Base-by-base conservation (phyloP, 2,888 invertebrate species). In the Frankliniella intonsa region DNA sequence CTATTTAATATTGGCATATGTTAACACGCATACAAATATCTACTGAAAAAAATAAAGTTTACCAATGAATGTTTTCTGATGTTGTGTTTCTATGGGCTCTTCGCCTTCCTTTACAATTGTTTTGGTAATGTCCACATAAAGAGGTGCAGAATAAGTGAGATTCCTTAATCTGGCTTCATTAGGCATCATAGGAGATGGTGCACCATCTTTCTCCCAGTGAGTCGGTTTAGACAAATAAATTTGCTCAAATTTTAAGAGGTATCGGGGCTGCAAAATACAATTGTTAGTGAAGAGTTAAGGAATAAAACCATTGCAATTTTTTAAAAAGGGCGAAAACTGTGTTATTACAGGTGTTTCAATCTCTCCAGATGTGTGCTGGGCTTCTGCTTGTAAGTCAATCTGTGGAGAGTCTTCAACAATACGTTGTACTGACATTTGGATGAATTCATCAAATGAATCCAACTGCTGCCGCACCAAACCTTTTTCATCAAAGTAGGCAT, bases 131-230 rank as follows among this genome's bases (percentile, higher is more conserved):
- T 99, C 99, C 0, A 99, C 99, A 89, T 99, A 99, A 0, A 99
- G 90, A 0, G 99, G 99, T 0, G 99, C 99, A 0, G 99, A 98
- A 88, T 99, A 99, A 0, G 98, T 98, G 76, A 99, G 90, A 89
- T 99, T 99, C 83, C 99, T 91, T 82, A 99, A 91, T 84, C 99
- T 92, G 8, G 99, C 99, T 89, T 99, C 99, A 87, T 99, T 99
- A 0, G 99, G 99, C 98, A 99, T 99, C 98, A 99, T 98, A 83
- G 98, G 98, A 83, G 97, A 96, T 19, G 99, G 98, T 0, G 98
- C 97, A 87, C 99, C 99, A 90, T 99, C 99, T 89, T 99, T 99
- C 88, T 99, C 99, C 99, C 99, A 99, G 91, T 99, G 99, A 11
- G 99, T 99, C 3, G 99, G 99, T 88, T 99, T 99, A 0, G 99